A percentile compares a stretch with the other conserved stretches of the same genome.
Conservation (phyloP, 2,113 vertebrate species). For the Mola mola region DNA sequence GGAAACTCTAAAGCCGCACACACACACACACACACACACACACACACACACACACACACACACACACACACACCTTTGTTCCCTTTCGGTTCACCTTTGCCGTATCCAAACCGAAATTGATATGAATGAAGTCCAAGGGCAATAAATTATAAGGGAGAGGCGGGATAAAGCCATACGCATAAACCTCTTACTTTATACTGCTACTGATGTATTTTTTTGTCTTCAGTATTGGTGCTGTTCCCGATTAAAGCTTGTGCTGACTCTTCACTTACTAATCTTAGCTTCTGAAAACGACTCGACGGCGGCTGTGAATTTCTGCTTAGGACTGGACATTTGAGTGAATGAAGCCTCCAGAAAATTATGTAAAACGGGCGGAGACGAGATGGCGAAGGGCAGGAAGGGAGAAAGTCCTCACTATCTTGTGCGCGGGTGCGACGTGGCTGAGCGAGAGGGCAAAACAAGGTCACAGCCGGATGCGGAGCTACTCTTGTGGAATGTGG, state of each 20-base stretch:
- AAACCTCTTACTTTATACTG: constrained; percentile 22
- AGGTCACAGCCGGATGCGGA: constrained; percentile 41
- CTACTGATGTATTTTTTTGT: constrained; percentile 28
- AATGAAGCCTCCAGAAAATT: constrained; percentile 29
- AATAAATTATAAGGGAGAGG: constrained; percentile 13
- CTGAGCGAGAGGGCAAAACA: no score
- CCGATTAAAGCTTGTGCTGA: constrained; percentile 55
- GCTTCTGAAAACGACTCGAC: constrained; percentile 34
- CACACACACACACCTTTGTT: not conserved
- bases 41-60: not conserved
- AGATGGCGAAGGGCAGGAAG: not conserved
- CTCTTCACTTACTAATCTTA: constrained; percentile 44
- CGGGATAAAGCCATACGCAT: constrained; percentile 18
- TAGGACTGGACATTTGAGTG: constrained; percentile 48
- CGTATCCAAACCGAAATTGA: constrained; percentile 15
- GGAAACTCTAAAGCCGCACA: constrained; percentile 16
- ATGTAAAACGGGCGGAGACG: constrained; percentile 22
- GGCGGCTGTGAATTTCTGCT: constrained; percentile 40
- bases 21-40: not conserved
- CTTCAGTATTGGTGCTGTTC: constrained; percentile 6
- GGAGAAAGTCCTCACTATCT: not conserved
- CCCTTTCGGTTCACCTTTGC: constrained; percentile 36
- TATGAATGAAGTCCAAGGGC: constrained; percentile 33
- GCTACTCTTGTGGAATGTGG: constrained; percentile 21
- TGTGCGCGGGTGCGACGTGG: constrained; percentile 24